A percentile compares a stretch with the other conserved stretches of the same genome.
These are phyloP conservation scores for Silurus glanis DNA, from an alignment of 2,113 vertebrate genomes.

Conservation along the genomic window DNA sequence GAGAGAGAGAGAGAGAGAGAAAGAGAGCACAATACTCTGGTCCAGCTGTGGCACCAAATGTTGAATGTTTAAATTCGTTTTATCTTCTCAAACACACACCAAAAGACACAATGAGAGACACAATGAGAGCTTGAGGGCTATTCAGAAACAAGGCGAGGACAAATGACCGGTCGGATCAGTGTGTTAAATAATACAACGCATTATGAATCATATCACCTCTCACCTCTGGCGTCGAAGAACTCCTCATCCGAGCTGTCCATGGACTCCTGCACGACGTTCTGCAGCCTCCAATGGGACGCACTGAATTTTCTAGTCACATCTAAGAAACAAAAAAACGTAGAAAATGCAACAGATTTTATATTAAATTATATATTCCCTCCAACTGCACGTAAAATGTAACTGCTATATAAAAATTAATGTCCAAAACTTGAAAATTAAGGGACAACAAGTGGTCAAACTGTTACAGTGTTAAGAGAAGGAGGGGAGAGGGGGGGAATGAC, in stretches of 20 bases:
- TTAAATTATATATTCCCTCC: not conserved
- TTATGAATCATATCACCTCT: constrained; percentile 47
- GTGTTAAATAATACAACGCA: not conserved
- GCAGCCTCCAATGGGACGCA: constrained; percentile 73
- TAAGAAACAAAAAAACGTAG: constrained; percentile 56
- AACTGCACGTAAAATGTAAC: not conserved
- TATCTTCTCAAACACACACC: not conserved
- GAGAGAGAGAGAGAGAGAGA: too few species aligned
- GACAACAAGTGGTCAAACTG: not conserved
- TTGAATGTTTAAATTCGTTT: not conserved
- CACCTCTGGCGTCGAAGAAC: constrained; percentile 86
- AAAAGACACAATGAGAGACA: too few species aligned
- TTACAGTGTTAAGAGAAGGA: not conserved
- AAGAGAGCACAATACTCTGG: not conserved
- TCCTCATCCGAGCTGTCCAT: constrained; percentile 86
- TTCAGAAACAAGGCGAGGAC: not conserved
- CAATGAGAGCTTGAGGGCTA: not conserved
- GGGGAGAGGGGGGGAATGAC: too few species aligned
- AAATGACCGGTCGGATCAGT: not conserved
- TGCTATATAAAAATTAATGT: not conserved
- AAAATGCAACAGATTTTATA: not conserved
- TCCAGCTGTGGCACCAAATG: not conserved
- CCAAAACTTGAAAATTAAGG: not conserved
- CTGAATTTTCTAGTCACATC: constrained; percentile 63
- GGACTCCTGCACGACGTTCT: constrained; percentile 74